Percentiles rank a stretch among this genome's conserved stretches.
Conservation (phyloP, 2,113 vertebrate genomes). For the Odobenus rosmarus region DNA sequence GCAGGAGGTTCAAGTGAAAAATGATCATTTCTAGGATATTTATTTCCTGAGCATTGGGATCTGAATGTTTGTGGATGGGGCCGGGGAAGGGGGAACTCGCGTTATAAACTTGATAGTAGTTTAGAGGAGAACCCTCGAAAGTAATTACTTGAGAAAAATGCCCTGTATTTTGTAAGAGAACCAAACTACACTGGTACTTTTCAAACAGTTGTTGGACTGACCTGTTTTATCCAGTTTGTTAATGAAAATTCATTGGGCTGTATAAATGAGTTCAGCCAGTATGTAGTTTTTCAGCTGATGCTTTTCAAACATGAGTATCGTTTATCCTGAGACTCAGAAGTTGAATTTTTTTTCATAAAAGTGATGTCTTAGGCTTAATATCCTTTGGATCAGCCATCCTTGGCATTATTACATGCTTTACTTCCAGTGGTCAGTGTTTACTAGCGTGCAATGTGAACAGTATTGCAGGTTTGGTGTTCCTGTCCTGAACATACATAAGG, state of each 20-base stretch:
- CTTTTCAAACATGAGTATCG: not conserved
- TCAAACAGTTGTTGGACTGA: not conserved
- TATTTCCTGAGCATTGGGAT: not conserved
- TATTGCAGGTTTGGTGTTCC: not conserved
- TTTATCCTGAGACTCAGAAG: constrained; percentile 10
- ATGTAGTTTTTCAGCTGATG: not conserved
- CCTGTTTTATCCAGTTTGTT: not conserved
- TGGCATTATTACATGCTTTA: not conserved
- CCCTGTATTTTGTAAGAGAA: not conserved
- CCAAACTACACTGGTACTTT: not conserved
- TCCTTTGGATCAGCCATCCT: not conserved
- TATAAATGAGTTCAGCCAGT: not conserved
- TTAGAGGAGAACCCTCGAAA: not conserved
- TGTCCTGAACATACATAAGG: not conserved
- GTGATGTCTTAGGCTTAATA: not conserved
- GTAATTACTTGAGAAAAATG: not conserved
- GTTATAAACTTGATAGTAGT: not conserved
- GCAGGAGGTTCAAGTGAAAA: not conserved
- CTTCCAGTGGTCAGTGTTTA: not conserved
- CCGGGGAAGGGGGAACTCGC: not conserved
- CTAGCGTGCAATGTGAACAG: not conserved
- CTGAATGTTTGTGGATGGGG: not conserved
- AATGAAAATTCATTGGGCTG: not conserved
- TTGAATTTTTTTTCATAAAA: not conserved
- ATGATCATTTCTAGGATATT: not conserved